Evolutionary conservation across 2,888 invertebrate species (phyloP), one percentile per base, ranked within the genome.

Genomic region (Branchipolynoe longqiensis): DNA sequence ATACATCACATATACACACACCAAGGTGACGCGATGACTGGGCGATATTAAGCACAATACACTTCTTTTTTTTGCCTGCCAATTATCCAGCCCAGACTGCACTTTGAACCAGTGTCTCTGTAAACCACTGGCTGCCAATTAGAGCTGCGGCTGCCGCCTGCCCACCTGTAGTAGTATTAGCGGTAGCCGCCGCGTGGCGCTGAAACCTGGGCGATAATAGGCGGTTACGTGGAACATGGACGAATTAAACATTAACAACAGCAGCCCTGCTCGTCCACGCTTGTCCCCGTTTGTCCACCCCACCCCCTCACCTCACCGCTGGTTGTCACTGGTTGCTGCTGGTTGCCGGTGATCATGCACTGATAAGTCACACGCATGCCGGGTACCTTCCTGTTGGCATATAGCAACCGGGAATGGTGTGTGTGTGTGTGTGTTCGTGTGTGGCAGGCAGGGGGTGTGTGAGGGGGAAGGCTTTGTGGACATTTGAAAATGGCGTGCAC

Each of bases 221-320:
- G 69, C 38, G 69, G 38, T 69, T 69, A 38, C 36, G 18, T 33
- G 18, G 69, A 38, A 69, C 69, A 69, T 18, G 36, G 69, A 14
- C 69, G 69, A 69, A 69, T 69, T 69, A 69, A 69, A 69, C 69
- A 69, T 69, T 69, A 69, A 69, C 69, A 36, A 69, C 12, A 69
- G 14, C n/a, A 38, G 1, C 36, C 33, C 36, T 31, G 38, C 18
- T 18, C 31, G 25, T 62, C 62, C n/a, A n/a, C n/a, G n/a, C n/a
- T n/a, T n/a, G n/a, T n/a, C n/a, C n/a, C n/a, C n/a, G n/a, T n/a
- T n/a, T n/a, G n/a, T n/a, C n/a, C n/a, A n/a, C n/a, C n/a, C n/a
- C n/a, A n/a, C n/a, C n/a, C n/a, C n/a, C n/a, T n/a, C n/a, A n/a
- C n/a, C n/a, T n/a, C n/a, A n/a, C n/a, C n/a, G n/a, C n/a, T n/a